Base-by-base conservation (phyloP, 2,797 vertebrate species). In the Lemur catta region DNA sequence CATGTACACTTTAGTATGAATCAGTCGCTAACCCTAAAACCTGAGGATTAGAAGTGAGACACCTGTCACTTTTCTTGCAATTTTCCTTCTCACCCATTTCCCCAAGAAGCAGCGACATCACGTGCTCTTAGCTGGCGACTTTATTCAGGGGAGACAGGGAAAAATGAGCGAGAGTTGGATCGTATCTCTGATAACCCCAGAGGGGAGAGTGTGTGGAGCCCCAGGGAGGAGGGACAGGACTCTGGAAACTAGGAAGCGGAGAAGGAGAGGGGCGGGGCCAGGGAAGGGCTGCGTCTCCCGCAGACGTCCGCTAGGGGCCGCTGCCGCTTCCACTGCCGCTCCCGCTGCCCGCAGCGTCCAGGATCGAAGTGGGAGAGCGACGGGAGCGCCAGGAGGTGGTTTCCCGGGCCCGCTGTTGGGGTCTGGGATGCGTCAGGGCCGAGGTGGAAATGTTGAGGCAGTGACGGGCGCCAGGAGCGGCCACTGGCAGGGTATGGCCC, bases 261-360 rank as follows among this genome's bases (percentile, higher is more conserved):
- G 35, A 38, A 43, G 24, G 26, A 24, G 57, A 43, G 28, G 46
- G 74, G 38, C 8, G 0, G 14, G 26, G 50, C 5, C 0, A 26
- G 52, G 13, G 6, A 38, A 63, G 89, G 57, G 65, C 12, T 4
- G 9, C 1, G 2, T 26, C 35, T 59, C 50, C 14, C 35, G 12
- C 75, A 14, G 43, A 80, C 11, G 48, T n/a, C 85, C 59, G 93
- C 98, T 99, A 99, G 96, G 99, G 98, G 89, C 99, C 99, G 20
- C 99, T 99, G 1, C 99, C 99, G 0, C 99, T 99, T 0, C 99
- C 99, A 41, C 97, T 97, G 72, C 99, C 99, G 1, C 99, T 99
- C 0, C 99, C 99, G 0, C 99, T 99, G 24, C 99, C 99, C 26
- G 98, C 98, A 6, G 98, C 98, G 1, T 99, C 98, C 48, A 98